Percentiles rank a stretch among this genome's conserved stretches.
Conservation (phyloP, 2,113 vertebrate species). For the Oenanthe oenanthe region DNA sequence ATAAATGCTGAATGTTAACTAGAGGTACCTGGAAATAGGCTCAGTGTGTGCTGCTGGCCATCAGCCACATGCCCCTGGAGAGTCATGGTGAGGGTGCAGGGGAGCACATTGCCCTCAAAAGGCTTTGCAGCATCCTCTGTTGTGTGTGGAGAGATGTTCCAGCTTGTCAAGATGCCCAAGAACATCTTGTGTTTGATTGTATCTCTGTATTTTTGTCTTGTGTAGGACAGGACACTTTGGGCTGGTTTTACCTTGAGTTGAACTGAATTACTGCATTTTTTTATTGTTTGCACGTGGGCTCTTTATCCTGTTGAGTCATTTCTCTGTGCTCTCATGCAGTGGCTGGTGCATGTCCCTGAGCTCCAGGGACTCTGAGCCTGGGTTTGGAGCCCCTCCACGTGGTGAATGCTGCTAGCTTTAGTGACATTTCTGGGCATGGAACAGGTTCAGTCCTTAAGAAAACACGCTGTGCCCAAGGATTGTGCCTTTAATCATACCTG, state of each 20-base stretch:
- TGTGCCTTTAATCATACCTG: neutral
- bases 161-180: neutral
- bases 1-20: neutral
- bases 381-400: neutral
- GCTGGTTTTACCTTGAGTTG: neutral
- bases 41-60: accelerated
- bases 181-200: neutral
- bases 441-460: neutral
- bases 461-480: neutral
- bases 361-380: neutral
- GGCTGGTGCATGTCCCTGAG: neutral
- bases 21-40: neutral
- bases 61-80: neutral
- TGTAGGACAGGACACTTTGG: neutral
- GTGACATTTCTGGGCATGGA: neutral
- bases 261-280: neutral
- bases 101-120: neutral
- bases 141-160: accelerated
- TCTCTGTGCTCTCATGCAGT: neutral
- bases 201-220: neutral
- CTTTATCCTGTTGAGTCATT: neutral
- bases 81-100: accelerated
- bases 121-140: neutral
- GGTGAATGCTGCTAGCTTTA: neutral
- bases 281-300: neutral